Evolutionary conservation across 2,797 vertebrate species (phyloP).

Genomic region (Sebastes vulpes): DNA sequence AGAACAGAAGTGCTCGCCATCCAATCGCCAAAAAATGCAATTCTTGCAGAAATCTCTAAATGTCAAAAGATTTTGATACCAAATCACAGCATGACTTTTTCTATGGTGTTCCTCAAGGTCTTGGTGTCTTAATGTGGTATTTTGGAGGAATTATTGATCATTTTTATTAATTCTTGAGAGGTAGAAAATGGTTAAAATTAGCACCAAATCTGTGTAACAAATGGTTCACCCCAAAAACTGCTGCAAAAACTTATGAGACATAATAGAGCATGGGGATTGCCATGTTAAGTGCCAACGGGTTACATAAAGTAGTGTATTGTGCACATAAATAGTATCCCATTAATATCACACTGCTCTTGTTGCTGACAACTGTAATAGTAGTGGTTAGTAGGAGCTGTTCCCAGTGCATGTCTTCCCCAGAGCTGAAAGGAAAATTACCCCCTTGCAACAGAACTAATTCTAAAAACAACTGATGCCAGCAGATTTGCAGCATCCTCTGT

Average conservation of each 20-base stretch:
- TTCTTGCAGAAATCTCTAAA: too few species aligned
- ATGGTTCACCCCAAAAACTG: too few species aligned
- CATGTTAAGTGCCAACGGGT: background rate
- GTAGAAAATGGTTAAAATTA: accelerated
- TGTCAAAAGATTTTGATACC: too few species aligned
- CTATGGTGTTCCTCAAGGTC: too few species aligned
- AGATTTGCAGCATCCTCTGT: background rate
- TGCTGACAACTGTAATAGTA: slow-evolving; percentile 8
- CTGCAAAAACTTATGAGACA: accelerated
- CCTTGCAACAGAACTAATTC: background rate
- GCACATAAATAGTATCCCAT: background rate
- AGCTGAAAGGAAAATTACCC: background rate
- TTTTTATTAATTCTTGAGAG: accelerated
- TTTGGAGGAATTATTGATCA: too few species aligned
- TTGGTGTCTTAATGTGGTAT: accelerated
- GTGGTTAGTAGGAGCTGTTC: background rate
- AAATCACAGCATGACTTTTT: too few species aligned
- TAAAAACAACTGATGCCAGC: background rate
- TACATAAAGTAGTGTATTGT: background rate
- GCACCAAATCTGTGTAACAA: too few species aligned
- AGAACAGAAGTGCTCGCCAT: too few species aligned
- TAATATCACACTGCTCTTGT: background rate
- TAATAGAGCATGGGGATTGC: too few species aligned
- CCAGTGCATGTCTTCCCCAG: background rate
- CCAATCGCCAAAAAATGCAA: too few species aligned